Evolutionary conservation across 2,888 invertebrate genomes (phyloP).

Genomic region (Ichneumoninae sp.): DNA sequence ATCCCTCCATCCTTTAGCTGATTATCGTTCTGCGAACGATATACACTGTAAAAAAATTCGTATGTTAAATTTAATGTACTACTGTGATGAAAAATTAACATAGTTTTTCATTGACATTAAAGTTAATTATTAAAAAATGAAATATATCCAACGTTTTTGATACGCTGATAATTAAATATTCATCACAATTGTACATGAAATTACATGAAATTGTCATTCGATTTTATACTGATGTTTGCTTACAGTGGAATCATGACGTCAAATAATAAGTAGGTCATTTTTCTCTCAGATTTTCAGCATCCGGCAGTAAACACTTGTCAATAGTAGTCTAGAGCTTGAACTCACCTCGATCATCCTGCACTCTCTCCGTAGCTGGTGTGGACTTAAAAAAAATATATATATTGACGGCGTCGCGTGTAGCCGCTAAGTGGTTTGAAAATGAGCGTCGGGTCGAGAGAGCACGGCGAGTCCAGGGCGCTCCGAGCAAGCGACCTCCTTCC

Average conservation of each 20-base stretch:
- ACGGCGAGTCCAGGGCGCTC: conserved; percentile 6
- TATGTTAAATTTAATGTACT: too few relatives aligned
- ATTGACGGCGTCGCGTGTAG: conserved; percentile 23
- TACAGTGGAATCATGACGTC: not conserved
- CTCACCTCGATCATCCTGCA: not conserved
- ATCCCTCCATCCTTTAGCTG: not conserved
- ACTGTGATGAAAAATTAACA: too few relatives aligned
- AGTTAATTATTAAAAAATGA: too few relatives aligned
- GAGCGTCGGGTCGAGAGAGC: conserved; percentile 32
- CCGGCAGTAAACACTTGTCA: not conserved
- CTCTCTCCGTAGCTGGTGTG: not conserved
- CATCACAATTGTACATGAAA: too few relatives aligned
- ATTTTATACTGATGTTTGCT: not conserved
- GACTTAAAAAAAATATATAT: not conserved
- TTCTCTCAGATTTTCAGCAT: not conserved
- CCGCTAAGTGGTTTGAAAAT: conserved; percentile 23
- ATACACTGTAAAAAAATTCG: too few relatives aligned
- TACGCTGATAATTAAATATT: too few relatives aligned
- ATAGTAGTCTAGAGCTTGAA: too few relatives aligned
- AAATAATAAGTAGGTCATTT: not conserved
- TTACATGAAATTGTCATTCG: too few relatives aligned
- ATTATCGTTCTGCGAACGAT: not conserved
- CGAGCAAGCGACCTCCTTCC: conserved; percentile 59
- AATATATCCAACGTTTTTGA: too few relatives aligned
- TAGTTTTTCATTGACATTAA: too few relatives aligned